Evolutionary conservation across 2,113 vertebrate genomes (phyloP), one percentile per base, ranked within the genome.

Genomic region (Sceloporus undulatus): DNA sequence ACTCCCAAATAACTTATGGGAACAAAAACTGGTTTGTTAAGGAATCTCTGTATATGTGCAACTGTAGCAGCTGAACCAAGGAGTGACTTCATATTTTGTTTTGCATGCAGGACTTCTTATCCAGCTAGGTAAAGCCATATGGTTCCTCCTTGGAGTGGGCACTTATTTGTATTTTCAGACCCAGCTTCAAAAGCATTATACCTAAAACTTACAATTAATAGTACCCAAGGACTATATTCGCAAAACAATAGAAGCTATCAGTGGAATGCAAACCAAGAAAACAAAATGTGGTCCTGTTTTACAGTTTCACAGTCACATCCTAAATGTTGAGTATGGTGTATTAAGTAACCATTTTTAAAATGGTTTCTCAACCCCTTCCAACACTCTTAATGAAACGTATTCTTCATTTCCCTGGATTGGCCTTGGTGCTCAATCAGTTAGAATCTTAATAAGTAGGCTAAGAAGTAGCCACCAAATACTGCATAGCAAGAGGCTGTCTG

Each of bases 161-260:
- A 56, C 4, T 13, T 76, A n/a, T 54, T 86, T 66, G 29, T 77
- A 92, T 90, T 88, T 76, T 86, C 38, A 85, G 79, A 88, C 85
- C 18, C 82, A 82, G 79, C 82, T 86, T 81, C 78, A 68, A 78
- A 90, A 85, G 81, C 88, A 87, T 76, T 88, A 89, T 91, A 83
- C 42, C 81, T 86, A 77, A 88, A 87, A 42, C 29, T 89, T 88
- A 86, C 0, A 68, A 84, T 52, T 52, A 74, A 2, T 40, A 71
- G 71, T 84, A 52, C 74, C 71, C 48, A 23, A 85, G 25, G 87
- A 74, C 73, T 18, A 1, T 29, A 10, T 1, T 91, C 59, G 70
- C 65, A 66, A 82, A 82, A 70, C 65, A 78, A 42, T 29, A 78
- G 18, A 29, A 75, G 40, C 70, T 62, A 16, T 62, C 29, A 88